Conservation (phyloP, 2,113 vertebrate genomes). For the Murina feae region DNA sequence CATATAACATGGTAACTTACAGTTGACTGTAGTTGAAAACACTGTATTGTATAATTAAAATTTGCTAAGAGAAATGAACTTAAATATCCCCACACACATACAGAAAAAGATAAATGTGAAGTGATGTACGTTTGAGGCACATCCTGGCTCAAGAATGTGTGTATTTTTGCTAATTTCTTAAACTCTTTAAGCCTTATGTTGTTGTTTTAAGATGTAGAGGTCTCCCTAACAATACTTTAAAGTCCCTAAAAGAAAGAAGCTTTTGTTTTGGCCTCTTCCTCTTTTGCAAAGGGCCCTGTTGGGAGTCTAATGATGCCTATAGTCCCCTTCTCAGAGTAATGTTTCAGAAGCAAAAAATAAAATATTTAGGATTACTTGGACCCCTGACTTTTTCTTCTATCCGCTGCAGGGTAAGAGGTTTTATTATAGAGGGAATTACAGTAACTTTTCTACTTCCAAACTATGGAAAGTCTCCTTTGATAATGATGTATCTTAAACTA, state of each 20-base stretch:
- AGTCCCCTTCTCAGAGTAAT: neutral
- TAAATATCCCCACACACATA: neutral
- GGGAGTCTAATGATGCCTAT: neutral
- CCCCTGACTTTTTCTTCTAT: neutral
- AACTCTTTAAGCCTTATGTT: neutral
- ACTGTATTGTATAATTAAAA: neutral
- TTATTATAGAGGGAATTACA: neutral
- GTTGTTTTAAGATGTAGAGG: neutral
- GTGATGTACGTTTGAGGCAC: neutral
- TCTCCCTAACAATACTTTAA: neutral
- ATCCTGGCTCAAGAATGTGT: neutral
- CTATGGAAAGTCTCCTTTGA: neutral
- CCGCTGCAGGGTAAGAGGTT: neutral
- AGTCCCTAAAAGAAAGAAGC: neutral
- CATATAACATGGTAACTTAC: neutral
- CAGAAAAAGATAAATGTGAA: neutral
- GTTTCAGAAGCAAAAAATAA: neutral
- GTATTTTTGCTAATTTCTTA: neutral
- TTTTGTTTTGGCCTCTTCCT: neutral
- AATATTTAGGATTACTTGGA: neutral
- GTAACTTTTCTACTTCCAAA: neutral
- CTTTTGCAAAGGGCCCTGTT: neutral
- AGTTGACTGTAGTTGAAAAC: neutral
- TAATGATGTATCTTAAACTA: neutral
- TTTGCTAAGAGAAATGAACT: neutral